Evolutionary conservation across 1,140 invertebrate species (phyloP), one percentile per base, ranked within the genome.

Genomic region (Drosophila nigromelanica): DNA sequence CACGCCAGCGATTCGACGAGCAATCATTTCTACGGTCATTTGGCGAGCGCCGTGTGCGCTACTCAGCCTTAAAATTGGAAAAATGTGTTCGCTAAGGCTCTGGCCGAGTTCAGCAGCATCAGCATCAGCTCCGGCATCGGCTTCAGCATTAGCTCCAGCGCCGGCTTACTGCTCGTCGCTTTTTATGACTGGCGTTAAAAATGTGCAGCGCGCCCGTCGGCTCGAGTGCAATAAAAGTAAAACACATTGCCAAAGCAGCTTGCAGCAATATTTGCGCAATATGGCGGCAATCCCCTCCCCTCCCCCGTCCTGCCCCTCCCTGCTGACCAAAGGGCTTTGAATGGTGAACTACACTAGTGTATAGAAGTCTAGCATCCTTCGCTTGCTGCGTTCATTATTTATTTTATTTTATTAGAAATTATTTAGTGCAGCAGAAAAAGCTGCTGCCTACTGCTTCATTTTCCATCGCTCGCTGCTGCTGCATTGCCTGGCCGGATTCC

Each of bases 331-430:
- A 50, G 47, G 47, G 33, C 7, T 40, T 24, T 60, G 10, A 4
- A 12, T 39, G 5, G 18, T 12, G 43, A 11, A 7, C 7, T 10
- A 24, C 7, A 14, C 11, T 39, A 14, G 21, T 48, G 43, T 42
- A 43, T 64, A 35, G 2, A 35, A 35, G 75, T 18, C n/a, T 18
- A 35, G 72, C 67, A 77, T 78, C 72, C 69, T 73, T 76, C 59
- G 63, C 59, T 59, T 43, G 64, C 78, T 89, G 79, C 83, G 76
- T 89, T 83, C 83, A 89, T 89, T 89, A 89, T 89, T 89, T 89
- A 89, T 89, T 89, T 89, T 89, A 89, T 89, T 89, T 89, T 89
- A 89, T 89, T 89, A 89, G 83, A 89, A 89, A 89, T 89, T 89
- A 89, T 89, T 89, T 89, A 89, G 85, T 80, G 76, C 76, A 62